These are phyloP conservation scores for Agrilus mali DNA, from an alignment of 2,888 invertebrate species.

Conservation along the genomic window DNA sequence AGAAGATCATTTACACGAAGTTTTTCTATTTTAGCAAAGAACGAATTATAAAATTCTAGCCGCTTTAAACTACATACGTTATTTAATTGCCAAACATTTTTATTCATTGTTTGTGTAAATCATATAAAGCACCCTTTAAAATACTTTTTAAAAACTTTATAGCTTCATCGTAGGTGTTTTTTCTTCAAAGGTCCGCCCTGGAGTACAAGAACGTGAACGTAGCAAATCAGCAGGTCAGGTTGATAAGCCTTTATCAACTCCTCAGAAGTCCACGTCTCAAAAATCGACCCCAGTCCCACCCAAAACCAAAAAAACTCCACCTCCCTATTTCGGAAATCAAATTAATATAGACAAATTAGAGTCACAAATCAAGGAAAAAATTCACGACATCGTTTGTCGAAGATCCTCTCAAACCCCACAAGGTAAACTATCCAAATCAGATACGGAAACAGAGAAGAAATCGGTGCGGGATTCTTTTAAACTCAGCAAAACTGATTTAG, in stretches of 20 bases:
- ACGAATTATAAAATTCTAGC: too few relatives aligned
- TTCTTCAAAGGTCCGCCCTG: constrained; percentile 39
- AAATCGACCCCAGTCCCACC: constrained; percentile 11
- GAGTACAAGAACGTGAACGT: constrained; percentile 28
- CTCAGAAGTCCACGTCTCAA: constrained; percentile 15
- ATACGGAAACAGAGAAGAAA: constrained; percentile 21
- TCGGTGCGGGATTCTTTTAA: constrained; percentile 36
- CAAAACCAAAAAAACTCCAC: constrained; percentile 8
- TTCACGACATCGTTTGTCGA: constrained; percentile 32
- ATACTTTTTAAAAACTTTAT: too few relatives aligned
- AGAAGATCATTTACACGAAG: too few relatives aligned
- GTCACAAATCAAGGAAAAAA: constrained; percentile 35
- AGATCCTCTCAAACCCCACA: constrained; percentile 17
- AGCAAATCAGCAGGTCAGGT: constrained; percentile 30
- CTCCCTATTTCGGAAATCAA: constrained; percentile 19
- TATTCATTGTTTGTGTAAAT: too few relatives aligned
- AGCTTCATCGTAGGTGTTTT: constrained; percentile 38
- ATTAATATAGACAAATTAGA: constrained; percentile 32
- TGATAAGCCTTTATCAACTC: constrained; percentile 19
- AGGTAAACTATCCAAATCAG: constrained; percentile 13
- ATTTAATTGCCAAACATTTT: too few relatives aligned
- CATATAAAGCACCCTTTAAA: constrained; percentile 3
- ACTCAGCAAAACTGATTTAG: constrained; percentile 28
- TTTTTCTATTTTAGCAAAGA: too few relatives aligned
- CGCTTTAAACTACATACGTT: too few relatives aligned